These are phyloP conservation scores for Parasteatoda lunata DNA, from an alignment of 2,888 invertebrate species.

Conservation along the genomic window DNA sequence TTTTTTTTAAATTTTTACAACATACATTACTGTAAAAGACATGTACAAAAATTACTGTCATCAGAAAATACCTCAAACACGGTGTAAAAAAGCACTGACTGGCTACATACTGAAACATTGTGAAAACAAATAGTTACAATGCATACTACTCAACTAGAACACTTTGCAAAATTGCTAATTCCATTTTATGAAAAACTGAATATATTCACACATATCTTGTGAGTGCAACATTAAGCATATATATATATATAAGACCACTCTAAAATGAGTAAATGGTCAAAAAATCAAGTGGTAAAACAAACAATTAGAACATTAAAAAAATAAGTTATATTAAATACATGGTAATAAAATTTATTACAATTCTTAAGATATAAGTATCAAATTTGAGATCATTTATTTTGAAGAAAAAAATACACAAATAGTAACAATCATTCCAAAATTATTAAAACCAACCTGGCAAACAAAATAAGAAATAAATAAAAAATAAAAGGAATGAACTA, in stretches of 20 bases:
- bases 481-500: constrained; percentile 68
- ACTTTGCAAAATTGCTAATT: constrained; percentile 41
- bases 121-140: constrained; percentile 59
- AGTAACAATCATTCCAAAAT: constrained; percentile 58
- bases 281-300: constrained; percentile 62
- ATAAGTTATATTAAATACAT: constrained; percentile 35
- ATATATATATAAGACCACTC: constrained; percentile 45
- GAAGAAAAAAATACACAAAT: constrained; percentile 40
- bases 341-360: constrained; percentile 62
- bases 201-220: constrained; percentile 30
- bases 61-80: constrained; percentile 66
- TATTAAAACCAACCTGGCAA: constrained; percentile 48
- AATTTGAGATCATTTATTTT: constrained; percentile 59
- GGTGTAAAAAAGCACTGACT: constrained; percentile 65
- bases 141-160: constrained; percentile 37
- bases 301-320: constrained; percentile 60
- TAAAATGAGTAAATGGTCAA: constrained; percentile 36
- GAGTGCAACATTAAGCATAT: constrained; percentile 27
- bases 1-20: constrained; percentile 56
- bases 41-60: constrained; percentile 59
- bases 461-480: constrained; percentile 65
- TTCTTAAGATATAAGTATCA: constrained; percentile 57
- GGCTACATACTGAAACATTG: constrained; percentile 51
- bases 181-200: constrained; percentile 28
- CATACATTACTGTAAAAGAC: constrained; percentile 63